These are phyloP conservation scores for Apotomis capreana DNA, from an alignment of 2,888 invertebrate genomes.

Conservation along the genomic window DNA sequence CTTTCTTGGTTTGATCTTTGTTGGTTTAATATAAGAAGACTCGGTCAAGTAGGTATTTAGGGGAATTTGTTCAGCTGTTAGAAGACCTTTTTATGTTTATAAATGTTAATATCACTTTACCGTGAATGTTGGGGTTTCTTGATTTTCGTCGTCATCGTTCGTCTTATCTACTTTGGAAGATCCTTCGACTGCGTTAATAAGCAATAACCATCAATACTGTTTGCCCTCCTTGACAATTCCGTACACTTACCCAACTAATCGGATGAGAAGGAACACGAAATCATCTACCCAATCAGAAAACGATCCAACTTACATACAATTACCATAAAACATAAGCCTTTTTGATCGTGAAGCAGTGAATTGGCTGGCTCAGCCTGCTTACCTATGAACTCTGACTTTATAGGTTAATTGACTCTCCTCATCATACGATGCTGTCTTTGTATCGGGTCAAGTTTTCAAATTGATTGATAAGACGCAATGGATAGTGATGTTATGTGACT, in stretches of 20 bases:
- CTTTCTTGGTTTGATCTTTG: no score
- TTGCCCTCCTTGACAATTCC: conserved; percentile 24
- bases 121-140: no score
- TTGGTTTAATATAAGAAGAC: no score
- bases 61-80: no score
- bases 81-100: not conserved
- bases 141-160: no score
- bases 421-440: not conserved
- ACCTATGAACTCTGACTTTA: not conserved
- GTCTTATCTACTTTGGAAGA: no score
- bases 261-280: conserved; percentile 14
- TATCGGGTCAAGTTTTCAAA: not conserved
- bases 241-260: conserved; percentile 28
- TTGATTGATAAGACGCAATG: not conserved
- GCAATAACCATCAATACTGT: conserved; percentile 30
- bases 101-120: no score
- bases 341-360: not conserved
- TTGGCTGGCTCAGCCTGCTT: not conserved
- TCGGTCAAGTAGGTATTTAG: no score
- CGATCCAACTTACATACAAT: not conserved
- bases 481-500: not conserved
- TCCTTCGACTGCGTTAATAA: conserved; percentile 14
- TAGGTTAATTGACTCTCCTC: not conserved
- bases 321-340: not conserved
- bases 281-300: not conserved